Evolutionary conservation across 2,113 vertebrate species (phyloP).

Genomic region (Alligator mississippiensis): DNA sequence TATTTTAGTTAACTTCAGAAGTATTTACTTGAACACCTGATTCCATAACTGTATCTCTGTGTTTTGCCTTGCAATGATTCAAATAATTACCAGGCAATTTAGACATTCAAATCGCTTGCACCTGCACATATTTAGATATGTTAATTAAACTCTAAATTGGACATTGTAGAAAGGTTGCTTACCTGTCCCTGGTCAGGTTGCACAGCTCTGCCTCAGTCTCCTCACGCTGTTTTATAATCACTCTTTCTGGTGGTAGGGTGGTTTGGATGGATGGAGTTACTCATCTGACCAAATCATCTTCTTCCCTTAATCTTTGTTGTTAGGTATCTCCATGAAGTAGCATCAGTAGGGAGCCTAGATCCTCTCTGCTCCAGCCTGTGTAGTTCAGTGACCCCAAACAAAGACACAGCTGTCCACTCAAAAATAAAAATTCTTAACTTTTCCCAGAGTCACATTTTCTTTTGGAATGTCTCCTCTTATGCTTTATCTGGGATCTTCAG

Average conservation of each 20-base stretch:
- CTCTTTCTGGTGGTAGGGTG: accelerated
- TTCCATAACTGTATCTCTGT: neutral
- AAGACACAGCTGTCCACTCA: neutral
- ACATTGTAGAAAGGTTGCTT: accelerated
- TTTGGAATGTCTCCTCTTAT: neutral
- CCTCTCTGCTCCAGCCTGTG: neutral
- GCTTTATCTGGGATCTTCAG: accelerated
- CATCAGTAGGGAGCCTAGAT: no score
- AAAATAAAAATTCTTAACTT: neutral
- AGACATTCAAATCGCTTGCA: accelerated
- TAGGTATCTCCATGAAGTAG: accelerated
- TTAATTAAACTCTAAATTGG: accelerated
- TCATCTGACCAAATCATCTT: accelerated
- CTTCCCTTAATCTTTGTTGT: accelerated
- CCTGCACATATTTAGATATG: accelerated
- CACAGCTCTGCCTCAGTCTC: neutral
- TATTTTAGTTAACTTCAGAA: neutral
- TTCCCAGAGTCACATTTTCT: accelerated
- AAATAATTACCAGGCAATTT: accelerated
- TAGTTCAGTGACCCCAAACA: neutral
- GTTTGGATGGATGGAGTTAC: accelerated
- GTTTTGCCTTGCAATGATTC: neutral
- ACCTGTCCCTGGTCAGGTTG: neutral
- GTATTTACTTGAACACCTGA: neutral
- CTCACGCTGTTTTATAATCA: accelerated